Base-by-base conservation (phyloP, 1,140 invertebrate genomes). In the Elymnias hypermnestra region DNA sequence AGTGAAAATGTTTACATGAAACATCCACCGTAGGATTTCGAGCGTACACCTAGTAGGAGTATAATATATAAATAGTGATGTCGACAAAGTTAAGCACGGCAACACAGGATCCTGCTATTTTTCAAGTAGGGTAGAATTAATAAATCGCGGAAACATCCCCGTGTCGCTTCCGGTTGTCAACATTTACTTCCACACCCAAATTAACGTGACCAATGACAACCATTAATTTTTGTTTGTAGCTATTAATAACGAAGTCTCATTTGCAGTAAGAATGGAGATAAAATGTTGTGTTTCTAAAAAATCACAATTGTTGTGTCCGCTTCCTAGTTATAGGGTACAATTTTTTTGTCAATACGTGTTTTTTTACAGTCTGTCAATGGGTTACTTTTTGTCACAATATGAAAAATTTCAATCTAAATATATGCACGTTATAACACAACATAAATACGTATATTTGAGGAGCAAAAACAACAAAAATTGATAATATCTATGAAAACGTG, bases 161-260 rank as follows among this genome's bases (percentile, higher is more conserved):
- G 51, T 35, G 37, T 41, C 35, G 57, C 63, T 74, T 69, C 67
- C 65, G 65, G 53, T 72, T 37, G 36, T 40, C 33, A 66, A 69
- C 59, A 62, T 64, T 66, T 59, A 53, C 58, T 42, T 53, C 31
- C 45, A 31, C 38, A 54, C 48, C 35, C 21, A 48, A 44, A 56
- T 39, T 36, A 43, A 41, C 44, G 45, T 69, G 65, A 73, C 66
- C 56, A 59, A 72, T 70, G 37, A 44, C 28, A 46, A 14, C 46
- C 56, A 71, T 72, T 66, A 70, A 55, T 62, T 74, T 71, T 63
- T 46, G 36, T 42, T 55, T 46, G 6, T 31, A 36, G 23, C 43
- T 57, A 43, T 46, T 57, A n/a, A 9, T 35, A 39, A 44, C 25
- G 19, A 44, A 41, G 17, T 38, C 46, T 57, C 52, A 59, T 63